phyloP scores from a whole-genome alignment of 92 coral and sea anemone species.

The Epizoanthus illoricatus region DNA sequence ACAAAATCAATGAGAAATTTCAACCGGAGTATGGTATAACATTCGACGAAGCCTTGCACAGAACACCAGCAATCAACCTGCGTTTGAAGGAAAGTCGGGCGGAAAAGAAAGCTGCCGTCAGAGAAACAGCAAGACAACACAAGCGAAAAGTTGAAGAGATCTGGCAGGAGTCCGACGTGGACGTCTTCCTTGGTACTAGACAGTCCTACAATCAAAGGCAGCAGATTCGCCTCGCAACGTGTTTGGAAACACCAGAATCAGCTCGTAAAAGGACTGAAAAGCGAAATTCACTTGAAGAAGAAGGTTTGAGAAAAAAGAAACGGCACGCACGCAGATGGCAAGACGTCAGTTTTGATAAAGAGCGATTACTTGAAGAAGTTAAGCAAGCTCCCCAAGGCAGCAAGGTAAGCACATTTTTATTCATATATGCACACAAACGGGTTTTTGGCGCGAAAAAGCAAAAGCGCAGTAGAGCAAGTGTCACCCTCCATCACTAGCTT shows the following conservation, averaged over 20 bases:
- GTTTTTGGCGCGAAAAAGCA: no score
- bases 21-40: no score
- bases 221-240: conserved; percentile 2
- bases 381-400: conserved; percentile 2
- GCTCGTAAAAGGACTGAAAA: conserved; percentile 2
- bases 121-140: conserved; percentile 1
- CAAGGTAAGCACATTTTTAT: no score
- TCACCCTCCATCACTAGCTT: no score
- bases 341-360: background rate
- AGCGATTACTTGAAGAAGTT: conserved; percentile 4
- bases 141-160: background rate
- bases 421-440: no score
- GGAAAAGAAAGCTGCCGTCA: conserved; percentile 2
- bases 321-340: conserved; percentile 1
- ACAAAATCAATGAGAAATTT: no score
- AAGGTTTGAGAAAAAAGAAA: conserved; percentile 8
- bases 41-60: conserved; percentile 14
- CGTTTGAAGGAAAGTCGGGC: background rate
- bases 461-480: no score
- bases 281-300: background rate
- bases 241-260: conserved; percentile 8
- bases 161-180: background rate
- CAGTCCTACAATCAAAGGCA: conserved; percentile 9
- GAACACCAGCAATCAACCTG: background rate
- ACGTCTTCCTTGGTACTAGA: background rate